Evolutionary conservation across 1,140 invertebrate genomes (phyloP), one percentile per base, ranked within the genome.

Genomic region (Bactericera cockerelli): DNA sequence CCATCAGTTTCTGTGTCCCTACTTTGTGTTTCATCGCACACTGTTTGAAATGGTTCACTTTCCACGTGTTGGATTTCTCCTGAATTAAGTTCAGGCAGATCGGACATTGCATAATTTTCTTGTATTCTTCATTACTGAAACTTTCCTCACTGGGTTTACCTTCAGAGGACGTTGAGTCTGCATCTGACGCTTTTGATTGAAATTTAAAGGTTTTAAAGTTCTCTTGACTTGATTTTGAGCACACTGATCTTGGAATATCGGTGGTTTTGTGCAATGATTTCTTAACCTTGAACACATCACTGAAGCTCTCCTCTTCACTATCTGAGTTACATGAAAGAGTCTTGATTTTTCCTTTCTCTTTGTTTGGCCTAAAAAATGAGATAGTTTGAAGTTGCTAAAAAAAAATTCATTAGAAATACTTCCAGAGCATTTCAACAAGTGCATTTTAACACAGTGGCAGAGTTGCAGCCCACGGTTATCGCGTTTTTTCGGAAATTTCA

Each of bases 1-100:
- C 19, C 3, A 49, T 6, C 42, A 49, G 19, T 16, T 49, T 6
- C 4, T 49, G 42, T 4, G 42, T 49, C 3, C 3, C 4, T n/a
- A 49, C 22, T 49, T 22, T 49, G 19, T 49, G n/a, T 49, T 49
- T 49, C 22, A 49, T n/a, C 22, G 42, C n/a, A 49, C 42, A 49
- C 22, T 49, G 42, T 49, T 49, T 49, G 4, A 49, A 22, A 49
- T 49, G 42, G n/a, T 16, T 19, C 22, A 49, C 22, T 49, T 49
- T 49, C 42, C n/a, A 49, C 8, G 42, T 6, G n/a, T 16, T 49
- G 3, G 42, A 10, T 6, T 49, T 49, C n/a, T 49, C 42, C 19
- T 49, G 42, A 49, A 49, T 49, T n/a, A 10, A 10, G 8, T 49
- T 49, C n/a, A n/a, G 3, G 19, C 42, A 49, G n/a, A 49, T 4